phyloP scores from a whole-genome alignment of 1,140 invertebrate species.

The Habropoda laboriosa region DNA sequence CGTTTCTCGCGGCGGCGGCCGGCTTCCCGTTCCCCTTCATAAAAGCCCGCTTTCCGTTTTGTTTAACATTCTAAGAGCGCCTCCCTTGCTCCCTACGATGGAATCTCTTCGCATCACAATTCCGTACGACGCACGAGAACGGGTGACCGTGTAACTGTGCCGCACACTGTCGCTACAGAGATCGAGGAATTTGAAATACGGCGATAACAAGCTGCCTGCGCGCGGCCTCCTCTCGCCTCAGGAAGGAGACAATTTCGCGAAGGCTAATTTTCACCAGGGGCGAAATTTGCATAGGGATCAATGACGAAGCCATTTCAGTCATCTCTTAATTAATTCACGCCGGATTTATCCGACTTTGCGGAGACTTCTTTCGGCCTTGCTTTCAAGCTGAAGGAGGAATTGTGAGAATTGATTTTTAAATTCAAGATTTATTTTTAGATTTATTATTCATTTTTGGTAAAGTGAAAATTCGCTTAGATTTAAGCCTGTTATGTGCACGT shows the following conservation, averaged over 20 bases:
- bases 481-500: too few species aligned
- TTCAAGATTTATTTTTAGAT: too few species aligned
- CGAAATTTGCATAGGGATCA: neutral
- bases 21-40: neutral
- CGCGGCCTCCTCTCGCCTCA: too few species aligned
- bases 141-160: neutral
- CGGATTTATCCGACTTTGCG: neutral
- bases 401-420: too few species aligned
- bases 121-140: neutral
- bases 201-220: constrained; percentile 1
- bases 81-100: neutral
- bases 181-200: constrained; percentile 19
- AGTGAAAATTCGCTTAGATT: too few species aligned
- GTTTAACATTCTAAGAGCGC: neutral
- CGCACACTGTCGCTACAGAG: neutral
- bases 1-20: too few species aligned
- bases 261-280: neutral
- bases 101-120: neutral
- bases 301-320: neutral
- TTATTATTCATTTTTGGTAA: too few species aligned
- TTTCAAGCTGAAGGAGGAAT: too few species aligned
- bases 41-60: neutral
- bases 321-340: constrained; percentile 5
- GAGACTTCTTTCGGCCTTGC: too few species aligned
- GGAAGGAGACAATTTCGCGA: constrained; percentile 18